Conservation (phyloP, 2,797 vertebrate genomes). For the Aythya fuligula region DNA sequence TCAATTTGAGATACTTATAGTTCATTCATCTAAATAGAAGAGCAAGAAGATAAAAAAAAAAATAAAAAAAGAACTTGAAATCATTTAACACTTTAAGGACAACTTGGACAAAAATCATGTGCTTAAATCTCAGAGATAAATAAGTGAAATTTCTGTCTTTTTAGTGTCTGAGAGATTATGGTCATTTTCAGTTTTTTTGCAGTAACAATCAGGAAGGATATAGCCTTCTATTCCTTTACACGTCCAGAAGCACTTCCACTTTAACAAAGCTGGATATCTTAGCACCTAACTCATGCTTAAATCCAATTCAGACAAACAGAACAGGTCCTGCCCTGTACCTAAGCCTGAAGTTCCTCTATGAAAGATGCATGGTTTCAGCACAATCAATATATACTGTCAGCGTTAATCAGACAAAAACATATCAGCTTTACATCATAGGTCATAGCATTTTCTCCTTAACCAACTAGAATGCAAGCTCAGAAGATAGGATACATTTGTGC, state of each 20-base stretch:
- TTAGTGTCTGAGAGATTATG: neutral
- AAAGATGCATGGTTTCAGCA: neutral
- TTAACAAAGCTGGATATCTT: neutral
- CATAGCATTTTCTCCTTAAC: neutral
- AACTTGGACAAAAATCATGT: neutral
- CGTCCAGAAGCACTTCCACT: neutral
- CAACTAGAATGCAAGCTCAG: neutral
- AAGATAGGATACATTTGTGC: neutral
- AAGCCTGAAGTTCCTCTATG: neutral
- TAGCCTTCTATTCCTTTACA: accelerated
- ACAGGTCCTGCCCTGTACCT: neutral
- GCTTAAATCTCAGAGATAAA: neutral
- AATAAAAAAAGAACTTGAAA: neutral
- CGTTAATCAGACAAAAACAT: neutral
- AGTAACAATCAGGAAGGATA: accelerated
- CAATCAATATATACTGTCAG: accelerated
- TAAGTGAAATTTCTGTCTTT: neutral
- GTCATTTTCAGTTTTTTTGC: neutral
- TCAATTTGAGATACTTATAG: neutral
- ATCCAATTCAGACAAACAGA: neutral
- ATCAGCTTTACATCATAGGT: neutral
- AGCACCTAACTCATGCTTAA: neutral
- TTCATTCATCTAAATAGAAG: neutral
- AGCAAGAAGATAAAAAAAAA: neutral
- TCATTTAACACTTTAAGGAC: neutral